A percentile compares a stretch with the other conserved stretches of the same genome.
Evolutionary conservation across 2,888 invertebrate species (phyloP).

Genomic region (Sinhomidia bicolor): DNA sequence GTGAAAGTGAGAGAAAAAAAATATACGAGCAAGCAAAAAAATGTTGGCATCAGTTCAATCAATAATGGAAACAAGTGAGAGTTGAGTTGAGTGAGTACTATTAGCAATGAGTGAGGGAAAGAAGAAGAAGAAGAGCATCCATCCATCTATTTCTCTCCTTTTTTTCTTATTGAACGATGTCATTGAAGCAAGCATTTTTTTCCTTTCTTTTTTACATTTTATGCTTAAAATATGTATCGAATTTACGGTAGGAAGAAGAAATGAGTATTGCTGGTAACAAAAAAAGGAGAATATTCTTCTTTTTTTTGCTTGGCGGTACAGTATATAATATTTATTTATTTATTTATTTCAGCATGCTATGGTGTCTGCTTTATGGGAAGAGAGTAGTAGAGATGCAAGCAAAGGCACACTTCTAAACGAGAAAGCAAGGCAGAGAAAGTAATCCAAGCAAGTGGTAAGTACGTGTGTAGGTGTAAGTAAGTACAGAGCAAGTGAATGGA

Average conservation of each 20-base stretch:
- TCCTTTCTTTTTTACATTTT: conserved; percentile 32
- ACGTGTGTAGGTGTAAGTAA: not conserved
- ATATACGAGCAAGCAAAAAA: conserved; percentile 24
- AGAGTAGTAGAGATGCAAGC: too few species aligned
- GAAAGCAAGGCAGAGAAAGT: not conserved
- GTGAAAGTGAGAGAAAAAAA: conserved; percentile 16
- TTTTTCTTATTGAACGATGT: conserved; percentile 53
- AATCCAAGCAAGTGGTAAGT: not conserved
- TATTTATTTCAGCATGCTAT: not conserved
- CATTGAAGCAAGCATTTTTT: conserved; percentile 57
- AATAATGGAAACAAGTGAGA: conserved; percentile 55
- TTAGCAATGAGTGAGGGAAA: not conserved
- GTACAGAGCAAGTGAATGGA: not conserved
- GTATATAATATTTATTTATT: too few species aligned
- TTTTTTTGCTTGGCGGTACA: too few species aligned
- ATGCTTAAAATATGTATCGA: conserved; percentile 42
- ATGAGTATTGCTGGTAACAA: not conserved
- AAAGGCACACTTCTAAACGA: too few species aligned
- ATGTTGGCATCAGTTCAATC: conserved; percentile 57
- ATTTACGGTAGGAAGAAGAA: not conserved
- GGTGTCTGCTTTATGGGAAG: too few species aligned
- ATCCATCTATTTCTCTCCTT: too few species aligned
- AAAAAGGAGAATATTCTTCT: not conserved
- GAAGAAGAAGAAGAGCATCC: not conserved
- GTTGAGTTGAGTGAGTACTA: conserved; percentile 11